Evolutionary conservation across 2,797 vertebrate species (phyloP).

Genomic region (Ambastaia sidthimunki): DNA sequence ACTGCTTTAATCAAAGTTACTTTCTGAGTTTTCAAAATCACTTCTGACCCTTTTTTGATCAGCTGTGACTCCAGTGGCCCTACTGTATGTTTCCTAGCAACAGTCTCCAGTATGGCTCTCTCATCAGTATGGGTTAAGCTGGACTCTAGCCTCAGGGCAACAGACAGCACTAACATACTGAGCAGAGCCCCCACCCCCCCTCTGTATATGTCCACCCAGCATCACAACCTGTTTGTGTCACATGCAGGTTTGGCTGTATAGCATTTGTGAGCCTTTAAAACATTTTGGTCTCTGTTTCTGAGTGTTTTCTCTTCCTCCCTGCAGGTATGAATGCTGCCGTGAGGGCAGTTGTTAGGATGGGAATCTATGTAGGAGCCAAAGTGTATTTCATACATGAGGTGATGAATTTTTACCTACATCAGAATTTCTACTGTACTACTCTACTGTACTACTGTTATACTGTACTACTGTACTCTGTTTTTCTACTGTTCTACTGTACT

Average conservation of each 20-base stretch:
- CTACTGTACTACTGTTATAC: too few relatives aligned
- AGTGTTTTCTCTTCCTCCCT: slow-evolving; percentile 60
- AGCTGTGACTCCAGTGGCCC: background rate
- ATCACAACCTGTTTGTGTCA: background rate
- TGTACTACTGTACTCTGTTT: too few relatives aligned
- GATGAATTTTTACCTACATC: background rate
- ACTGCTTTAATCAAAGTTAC: too few relatives aligned
- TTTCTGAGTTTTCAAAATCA: background rate
- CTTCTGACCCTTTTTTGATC: background rate
- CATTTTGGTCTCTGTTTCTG: too few relatives aligned
- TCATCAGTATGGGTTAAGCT: slow-evolving; percentile 26
- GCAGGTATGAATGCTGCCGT: slow-evolving; percentile 96
- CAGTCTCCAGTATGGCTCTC: slow-evolving; percentile 19
- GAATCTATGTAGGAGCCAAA: slow-evolving; percentile 93
- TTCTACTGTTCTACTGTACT: too few relatives aligned
- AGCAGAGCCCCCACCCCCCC: background rate
- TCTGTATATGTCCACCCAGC: background rate
- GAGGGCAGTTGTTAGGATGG: slow-evolving; percentile 92
- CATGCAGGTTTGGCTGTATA: background rate
- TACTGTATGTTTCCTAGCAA: slow-evolving; percentile 24
- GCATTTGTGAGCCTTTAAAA: background rate
- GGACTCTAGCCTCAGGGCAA: slow-evolving; percentile 29
- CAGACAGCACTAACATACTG: background rate
- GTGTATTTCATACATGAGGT: slow-evolving; percentile 96
- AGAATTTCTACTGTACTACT: background rate